Conservation (phyloP, 2,797 vertebrate genomes). For the Acrocephalus scirpaceus region DNA sequence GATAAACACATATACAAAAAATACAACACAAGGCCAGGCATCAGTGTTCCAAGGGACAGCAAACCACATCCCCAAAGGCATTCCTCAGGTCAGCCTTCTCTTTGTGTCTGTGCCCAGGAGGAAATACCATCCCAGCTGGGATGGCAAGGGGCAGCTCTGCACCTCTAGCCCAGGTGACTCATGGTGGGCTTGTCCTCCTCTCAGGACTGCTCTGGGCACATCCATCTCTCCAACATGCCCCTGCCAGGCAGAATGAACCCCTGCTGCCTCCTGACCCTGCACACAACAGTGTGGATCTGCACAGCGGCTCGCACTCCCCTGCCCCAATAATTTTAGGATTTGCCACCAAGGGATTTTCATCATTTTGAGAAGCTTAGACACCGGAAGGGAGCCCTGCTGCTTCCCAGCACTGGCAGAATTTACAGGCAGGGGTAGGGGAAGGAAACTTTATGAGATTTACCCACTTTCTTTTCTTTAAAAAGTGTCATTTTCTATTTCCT, state of each 20-base stretch:
- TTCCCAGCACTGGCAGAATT: background rate
- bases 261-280: background rate
- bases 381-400: background rate
- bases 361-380: background rate
- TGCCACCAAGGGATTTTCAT: constrained; percentile 25
- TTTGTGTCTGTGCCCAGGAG: background rate
- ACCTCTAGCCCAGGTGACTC: background rate
- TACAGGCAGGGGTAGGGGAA: background rate
- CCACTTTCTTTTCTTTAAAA: background rate
- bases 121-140: background rate
- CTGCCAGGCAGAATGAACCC: background rate
- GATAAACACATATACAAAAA: background rate
- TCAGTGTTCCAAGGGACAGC: background rate
- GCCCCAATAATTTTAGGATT: constrained; percentile 24
- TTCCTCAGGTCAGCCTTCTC: background rate
- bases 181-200: background rate
- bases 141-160: background rate
- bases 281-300: background rate
- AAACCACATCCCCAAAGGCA: background rate
- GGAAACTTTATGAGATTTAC: background rate
- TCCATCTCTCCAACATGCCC: background rate
- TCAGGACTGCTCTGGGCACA: background rate
- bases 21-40: background rate
- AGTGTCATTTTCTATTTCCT: background rate
- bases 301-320: background rate